Percentiles rank a stretch among this genome's conserved stretches.
Evolutionary conservation across 2,113 vertebrate genomes (phyloP).

Genomic region (Enhydra lutris): DNA sequence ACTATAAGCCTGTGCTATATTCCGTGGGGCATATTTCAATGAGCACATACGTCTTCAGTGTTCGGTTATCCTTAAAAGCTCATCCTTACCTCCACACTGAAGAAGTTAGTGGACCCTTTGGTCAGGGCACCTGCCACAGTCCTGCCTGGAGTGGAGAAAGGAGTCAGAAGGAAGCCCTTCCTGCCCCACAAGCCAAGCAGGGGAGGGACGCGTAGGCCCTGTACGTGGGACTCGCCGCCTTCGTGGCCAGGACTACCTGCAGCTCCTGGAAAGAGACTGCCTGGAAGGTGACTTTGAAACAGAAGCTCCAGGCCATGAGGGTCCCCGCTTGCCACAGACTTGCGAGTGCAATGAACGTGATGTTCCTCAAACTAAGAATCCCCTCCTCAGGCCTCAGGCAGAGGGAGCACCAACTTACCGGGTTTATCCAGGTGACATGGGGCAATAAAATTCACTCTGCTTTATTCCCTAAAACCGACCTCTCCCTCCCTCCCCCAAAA

Average conservation of each 20-base stretch:
- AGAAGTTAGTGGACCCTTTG: neutral
- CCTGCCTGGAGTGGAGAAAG: neutral
- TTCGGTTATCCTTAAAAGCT: neutral
- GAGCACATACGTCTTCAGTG: neutral
- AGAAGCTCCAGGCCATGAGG: neutral
- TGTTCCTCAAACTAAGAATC: neutral
- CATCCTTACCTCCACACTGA: neutral
- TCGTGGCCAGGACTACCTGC: neutral
- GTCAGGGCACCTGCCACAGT: neutral
- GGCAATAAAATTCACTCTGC: neutral
- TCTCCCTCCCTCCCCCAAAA: neutral
- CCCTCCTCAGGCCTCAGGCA: neutral
- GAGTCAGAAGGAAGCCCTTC: neutral
- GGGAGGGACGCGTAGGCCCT: neutral
- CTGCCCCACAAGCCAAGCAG: neutral
- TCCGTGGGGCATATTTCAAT: neutral
- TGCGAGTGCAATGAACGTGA: neutral
- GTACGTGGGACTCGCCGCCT: neutral
- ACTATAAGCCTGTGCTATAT: neutral
- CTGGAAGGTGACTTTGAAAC: neutral
- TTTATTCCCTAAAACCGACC: neutral
- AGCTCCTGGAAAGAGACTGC: neutral
- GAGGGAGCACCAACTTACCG: neutral
- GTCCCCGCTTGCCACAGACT: neutral
- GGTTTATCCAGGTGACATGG: neutral